Conservation (phyloP, 2,113 vertebrate genomes). For the Microtus montanus region DNA sequence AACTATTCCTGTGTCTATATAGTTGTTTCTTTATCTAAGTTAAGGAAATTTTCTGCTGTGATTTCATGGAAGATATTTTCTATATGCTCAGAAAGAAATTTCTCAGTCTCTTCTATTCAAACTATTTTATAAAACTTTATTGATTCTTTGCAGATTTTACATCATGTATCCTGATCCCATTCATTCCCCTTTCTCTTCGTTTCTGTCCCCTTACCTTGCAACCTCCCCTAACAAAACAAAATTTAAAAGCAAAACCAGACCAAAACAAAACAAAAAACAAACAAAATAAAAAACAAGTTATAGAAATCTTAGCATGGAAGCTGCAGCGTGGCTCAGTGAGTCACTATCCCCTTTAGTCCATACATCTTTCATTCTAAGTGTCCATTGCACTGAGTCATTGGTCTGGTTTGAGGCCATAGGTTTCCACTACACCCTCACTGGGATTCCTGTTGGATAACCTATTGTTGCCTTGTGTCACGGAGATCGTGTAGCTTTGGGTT, state of each 20-base stretch:
- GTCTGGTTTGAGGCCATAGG: background rate
- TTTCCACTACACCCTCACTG: background rate
- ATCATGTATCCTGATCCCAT: background rate
- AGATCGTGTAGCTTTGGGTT: background rate
- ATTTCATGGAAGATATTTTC: background rate
- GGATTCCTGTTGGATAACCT: background rate
- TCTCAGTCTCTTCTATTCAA: background rate
- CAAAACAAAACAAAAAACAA: background rate
- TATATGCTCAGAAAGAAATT: background rate
- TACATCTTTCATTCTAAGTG: background rate
- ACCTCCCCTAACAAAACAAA: background rate
- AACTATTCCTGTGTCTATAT: background rate
- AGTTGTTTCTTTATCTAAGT: background rate
- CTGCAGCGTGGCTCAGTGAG: background rate
- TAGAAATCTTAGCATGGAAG: background rate
- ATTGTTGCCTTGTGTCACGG: background rate
- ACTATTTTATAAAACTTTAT: background rate
- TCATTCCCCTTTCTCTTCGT: background rate
- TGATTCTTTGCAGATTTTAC: background rate
- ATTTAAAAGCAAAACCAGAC: background rate
- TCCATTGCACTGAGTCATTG: background rate
- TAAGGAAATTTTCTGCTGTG: background rate
- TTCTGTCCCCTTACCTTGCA: background rate
- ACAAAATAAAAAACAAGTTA: background rate
- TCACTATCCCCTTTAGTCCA: background rate